Percentiles rank a stretch among this genome's conserved stretches.
These are phyloP conservation scores for Poicephalus meyeri DNA, from an alignment of 2,113 vertebrate species.

Conservation along the genomic window DNA sequence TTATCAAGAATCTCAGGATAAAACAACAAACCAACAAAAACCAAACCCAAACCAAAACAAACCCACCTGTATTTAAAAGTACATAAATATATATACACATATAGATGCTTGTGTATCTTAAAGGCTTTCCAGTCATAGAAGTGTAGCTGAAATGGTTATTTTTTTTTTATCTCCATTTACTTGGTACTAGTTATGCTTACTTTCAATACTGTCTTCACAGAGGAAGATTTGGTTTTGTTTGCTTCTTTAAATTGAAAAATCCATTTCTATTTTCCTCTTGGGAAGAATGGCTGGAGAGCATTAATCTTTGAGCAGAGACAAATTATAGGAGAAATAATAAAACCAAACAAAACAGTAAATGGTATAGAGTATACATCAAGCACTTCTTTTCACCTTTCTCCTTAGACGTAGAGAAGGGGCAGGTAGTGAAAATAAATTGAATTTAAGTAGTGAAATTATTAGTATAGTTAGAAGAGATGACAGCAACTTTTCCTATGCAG, in stretches of 20 bases:
- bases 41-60: accelerated
- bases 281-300: not conserved
- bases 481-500: not conserved
- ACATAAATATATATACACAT: not conserved
- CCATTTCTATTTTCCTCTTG: slow-evolving; percentile 28
- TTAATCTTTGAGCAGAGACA: slow-evolving; percentile 3
- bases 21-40: not conserved
- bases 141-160: not conserved
- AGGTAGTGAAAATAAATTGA: not conserved
- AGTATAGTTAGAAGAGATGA: not conserved
- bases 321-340: slow-evolving; percentile 39
- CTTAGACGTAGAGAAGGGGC: not conserved
- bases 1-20: not conserved
- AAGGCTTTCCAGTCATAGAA: not conserved
- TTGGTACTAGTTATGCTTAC: not conserved
- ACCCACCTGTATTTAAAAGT: not conserved
- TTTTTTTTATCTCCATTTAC: not conserved
- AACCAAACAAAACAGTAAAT: slow-evolving; percentile 12
- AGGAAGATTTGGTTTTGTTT: slow-evolving; percentile 16
- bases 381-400: not conserved
- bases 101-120: not conserved
- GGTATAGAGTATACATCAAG: not conserved
- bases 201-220: not conserved
- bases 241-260: slow-evolving; percentile 40
- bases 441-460: not conserved